Conservation (phyloP, 2,888 invertebrate genomes). For the Drosophila basisetae region DNA sequence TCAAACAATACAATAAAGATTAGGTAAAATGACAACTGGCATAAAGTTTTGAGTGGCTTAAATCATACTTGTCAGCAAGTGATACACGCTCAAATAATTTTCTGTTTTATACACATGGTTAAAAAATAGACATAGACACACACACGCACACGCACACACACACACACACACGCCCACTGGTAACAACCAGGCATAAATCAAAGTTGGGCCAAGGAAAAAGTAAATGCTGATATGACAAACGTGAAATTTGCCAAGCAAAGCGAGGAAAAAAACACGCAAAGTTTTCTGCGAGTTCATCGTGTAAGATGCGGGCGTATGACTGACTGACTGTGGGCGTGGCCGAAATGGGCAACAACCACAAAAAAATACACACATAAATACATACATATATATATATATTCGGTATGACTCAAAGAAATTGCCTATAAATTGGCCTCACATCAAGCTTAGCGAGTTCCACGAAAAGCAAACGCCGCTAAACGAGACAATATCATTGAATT, state of each 20-base stretch:
- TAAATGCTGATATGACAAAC: constrained; percentile 57
- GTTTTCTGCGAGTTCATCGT: constrained; percentile 50
- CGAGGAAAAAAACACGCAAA: constrained; percentile 20
- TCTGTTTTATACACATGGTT: constrained; percentile 6
- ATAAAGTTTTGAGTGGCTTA: constrained; percentile 25
- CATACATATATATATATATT: constrained; percentile 20
- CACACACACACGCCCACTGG: no score
- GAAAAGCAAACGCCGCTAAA: constrained; percentile 24
- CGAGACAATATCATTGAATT: constrained; percentile 49
- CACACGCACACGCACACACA: constrained; percentile 10
- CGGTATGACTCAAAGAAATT: constrained; percentile 54
- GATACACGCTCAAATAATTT: constrained; percentile 8
- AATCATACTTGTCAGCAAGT: constrained; percentile 6
- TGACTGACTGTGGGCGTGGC: constrained; percentile 31
- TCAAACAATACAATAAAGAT: constrained; percentile 19
- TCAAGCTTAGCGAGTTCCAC: constrained; percentile 39
- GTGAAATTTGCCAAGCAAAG: constrained; percentile 29
- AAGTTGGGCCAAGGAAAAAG: constrained; percentile 26
- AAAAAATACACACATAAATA: not conserved
- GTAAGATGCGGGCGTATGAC: constrained; percentile 23
- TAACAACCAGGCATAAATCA: constrained; percentile 41
- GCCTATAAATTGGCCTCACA: constrained; percentile 72
- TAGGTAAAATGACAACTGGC: constrained; percentile 13
- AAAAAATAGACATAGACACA: constrained; percentile 16
- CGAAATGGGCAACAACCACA: not conserved